Evolutionary conservation across 2,797 vertebrate species (phyloP), one percentile per base, ranked within the genome.

Genomic region (Chlorospingus semifuscus): DNA sequence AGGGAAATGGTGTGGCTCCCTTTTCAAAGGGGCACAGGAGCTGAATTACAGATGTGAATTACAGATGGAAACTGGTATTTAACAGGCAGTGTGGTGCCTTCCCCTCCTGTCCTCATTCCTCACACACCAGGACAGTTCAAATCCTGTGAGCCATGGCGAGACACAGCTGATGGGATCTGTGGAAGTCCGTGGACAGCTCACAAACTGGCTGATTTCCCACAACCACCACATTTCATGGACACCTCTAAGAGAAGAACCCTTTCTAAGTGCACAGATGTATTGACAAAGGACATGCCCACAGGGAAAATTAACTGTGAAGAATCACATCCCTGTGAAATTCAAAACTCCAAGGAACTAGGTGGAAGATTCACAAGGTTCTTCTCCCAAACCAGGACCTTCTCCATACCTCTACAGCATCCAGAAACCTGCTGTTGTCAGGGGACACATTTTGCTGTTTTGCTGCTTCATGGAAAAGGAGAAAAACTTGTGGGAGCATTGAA

Each of bases 251-350:
- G 32, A 41, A 46, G 32, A 83, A 39, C 4, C 11, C 29, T 53
- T 85, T 53, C 37, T 5, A 20, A 17, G 20, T 5, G 17, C 57
- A 47, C 0, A 34, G 30, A 0, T 26, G 10, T 9, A 49, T 0
- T 0, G 5, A 47, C 1, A 11, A 24, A 83, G 21, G 64, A 41
- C 13, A 6, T 8, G 39, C 20, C 8, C 53, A 41, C 0, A 1
- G 2, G 46, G 22, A 16, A 65, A 52, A 44, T 6, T 9, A 61
- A 53, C 29, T 22, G 8, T 7, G 32, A 69, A 41, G 55, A 82
- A 79, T 5, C 1, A 2, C 41, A 36, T 12, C 34, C 53, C 42
- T 34, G 24, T 1, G 41, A 63, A 77, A 86, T 52, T 53, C 75
- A 81, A 83, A 66, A 12, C 37, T 30, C 20, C 23, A 32, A 17